A percentile compares a stretch with the other conserved stretches of the same genome.
These are phyloP conservation scores for human DNA, from an alignment of 2,113 vertebrate species.

Conservation along the genomic window DNA sequence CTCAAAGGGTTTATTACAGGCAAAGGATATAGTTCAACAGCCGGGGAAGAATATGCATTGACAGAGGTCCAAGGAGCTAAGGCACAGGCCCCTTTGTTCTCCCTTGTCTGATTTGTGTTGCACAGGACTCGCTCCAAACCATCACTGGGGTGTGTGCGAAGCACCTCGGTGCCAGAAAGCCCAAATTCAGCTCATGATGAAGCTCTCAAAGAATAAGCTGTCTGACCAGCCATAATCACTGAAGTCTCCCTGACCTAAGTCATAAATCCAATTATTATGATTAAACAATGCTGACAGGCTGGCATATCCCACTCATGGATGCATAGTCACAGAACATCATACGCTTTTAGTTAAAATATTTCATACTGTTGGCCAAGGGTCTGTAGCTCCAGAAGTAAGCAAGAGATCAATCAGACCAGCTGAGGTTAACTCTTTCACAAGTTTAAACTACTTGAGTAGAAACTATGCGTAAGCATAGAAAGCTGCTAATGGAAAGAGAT, in stretches of 20 bases:
- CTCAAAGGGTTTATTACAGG: constrained; percentile 44
- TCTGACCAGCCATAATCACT: background rate
- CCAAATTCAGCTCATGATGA: background rate
- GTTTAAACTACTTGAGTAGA: background rate
- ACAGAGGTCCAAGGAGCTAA: background rate
- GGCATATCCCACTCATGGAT: background rate
- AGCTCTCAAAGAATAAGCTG: background rate
- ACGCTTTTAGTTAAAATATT: background rate
- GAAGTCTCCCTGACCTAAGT: background rate
- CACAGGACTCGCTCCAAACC: background rate
- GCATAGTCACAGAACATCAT: background rate
- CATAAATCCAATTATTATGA: constrained; percentile 40
- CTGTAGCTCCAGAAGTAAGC: background rate
- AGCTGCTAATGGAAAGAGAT: background rate
- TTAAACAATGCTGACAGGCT: constrained; percentile 1
- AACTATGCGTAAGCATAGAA: background rate
- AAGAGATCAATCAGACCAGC: background rate
- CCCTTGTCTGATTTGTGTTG: background rate
- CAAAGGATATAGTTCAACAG: constrained; percentile 3
- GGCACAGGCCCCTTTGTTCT: background rate
- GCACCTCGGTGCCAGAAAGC: background rate
- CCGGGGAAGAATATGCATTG: background rate
- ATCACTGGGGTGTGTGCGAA: background rate
- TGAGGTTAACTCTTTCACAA: background rate
- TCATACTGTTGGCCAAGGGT: background rate